phyloP scores from a whole-genome alignment of 2,888 invertebrate genomes.

The Xylota sylvarum region DNA sequence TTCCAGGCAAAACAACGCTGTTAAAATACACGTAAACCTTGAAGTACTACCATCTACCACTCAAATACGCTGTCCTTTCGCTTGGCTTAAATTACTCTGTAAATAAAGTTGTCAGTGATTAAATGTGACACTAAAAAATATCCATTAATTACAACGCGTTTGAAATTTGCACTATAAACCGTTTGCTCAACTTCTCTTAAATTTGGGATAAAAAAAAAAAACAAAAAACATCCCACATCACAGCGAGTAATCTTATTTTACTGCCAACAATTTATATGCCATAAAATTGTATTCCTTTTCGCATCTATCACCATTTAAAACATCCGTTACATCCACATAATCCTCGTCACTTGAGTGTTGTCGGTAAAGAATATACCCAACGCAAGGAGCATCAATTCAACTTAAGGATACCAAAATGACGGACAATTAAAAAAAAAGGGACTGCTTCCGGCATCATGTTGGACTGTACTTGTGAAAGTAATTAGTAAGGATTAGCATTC shows the following conservation, averaged over 20 bases:
- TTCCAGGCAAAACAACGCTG: neutral
- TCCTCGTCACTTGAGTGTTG: slow-evolving; percentile 37
- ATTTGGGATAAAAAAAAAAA: too few species aligned
- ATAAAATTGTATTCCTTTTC: slow-evolving; percentile 44
- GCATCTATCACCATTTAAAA: slow-evolving; percentile 59
- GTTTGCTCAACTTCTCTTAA: neutral
- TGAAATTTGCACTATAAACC: slow-evolving; percentile 17
- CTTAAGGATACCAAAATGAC: slow-evolving; percentile 35
- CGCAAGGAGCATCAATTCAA: slow-evolving; percentile 33
- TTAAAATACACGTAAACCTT: neutral
- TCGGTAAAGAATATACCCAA: slow-evolving; percentile 1
- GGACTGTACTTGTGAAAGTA: slow-evolving; percentile 30
- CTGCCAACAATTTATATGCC: slow-evolving; percentile 34
- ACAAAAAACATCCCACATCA: slow-evolving; percentile 25
- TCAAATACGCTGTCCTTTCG: slow-evolving; percentile 2
- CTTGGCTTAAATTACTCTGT: slow-evolving; percentile 15
- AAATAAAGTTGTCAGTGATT: slow-evolving; percentile 55
- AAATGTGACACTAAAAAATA: slow-evolving; percentile 43
- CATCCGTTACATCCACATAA: slow-evolving; percentile 44
- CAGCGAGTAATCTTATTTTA: slow-evolving; percentile 29
- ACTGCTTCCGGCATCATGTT: slow-evolving; percentile 9
- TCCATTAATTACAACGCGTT: slow-evolving; percentile 22
- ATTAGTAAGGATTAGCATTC: slow-evolving; percentile 57
- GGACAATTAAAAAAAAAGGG: slow-evolving; percentile 43
- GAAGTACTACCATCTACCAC: neutral